Evolutionary conservation across 2,888 invertebrate genomes (phyloP), one percentile per base, ranked within the genome.

Genomic region (Trissonchulus latispiculum): DNA sequence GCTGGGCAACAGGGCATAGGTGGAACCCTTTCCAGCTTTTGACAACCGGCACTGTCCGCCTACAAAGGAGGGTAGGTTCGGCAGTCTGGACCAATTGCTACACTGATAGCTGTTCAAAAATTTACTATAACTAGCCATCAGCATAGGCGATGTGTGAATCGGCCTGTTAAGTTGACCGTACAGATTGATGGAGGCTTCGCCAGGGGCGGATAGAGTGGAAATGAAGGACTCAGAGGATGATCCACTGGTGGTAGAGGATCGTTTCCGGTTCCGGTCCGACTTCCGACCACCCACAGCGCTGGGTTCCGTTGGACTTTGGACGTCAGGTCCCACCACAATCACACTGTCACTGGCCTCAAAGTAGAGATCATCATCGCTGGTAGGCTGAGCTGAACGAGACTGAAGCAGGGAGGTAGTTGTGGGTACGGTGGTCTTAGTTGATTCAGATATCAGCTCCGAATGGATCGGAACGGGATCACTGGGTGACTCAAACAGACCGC

Each of bases 121-220:
- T n/a, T 61, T 36, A n/a, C 61, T 18, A 73, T 96, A 96, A 81
- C 94, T 94, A 1, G 93, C 91, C 93, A 96, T 93, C 0, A 96
- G 86, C 72, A 96, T 86, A 0, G 95, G 94, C 0, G 95, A 95
- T 80, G 95, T 93, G 2, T 92, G 90, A 76, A 96, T 95, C 0
- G 95, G 91, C 78, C 89, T 88, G 83, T 92, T 92, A 33, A 93
- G 90, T 86, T 96, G 95, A 89, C 93, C 92, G 80, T 95, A 94
- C 28, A 96, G 87, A 84, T 95, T 94, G 0, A 96, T 92, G 64
- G 78, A 80, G n/a, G 29, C 8, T 23, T 66, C 74, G 1, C 3
- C 35, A 3, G 72, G 37, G 28, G 3, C 35, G 3, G 48, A 68
- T 2, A 36, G n/a, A 15, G 69, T 68, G n/a, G 69, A 68, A 32